Base-by-base conservation (phyloP, 2,888 invertebrate species). In the Pycnomerus fuliginosus region DNA sequence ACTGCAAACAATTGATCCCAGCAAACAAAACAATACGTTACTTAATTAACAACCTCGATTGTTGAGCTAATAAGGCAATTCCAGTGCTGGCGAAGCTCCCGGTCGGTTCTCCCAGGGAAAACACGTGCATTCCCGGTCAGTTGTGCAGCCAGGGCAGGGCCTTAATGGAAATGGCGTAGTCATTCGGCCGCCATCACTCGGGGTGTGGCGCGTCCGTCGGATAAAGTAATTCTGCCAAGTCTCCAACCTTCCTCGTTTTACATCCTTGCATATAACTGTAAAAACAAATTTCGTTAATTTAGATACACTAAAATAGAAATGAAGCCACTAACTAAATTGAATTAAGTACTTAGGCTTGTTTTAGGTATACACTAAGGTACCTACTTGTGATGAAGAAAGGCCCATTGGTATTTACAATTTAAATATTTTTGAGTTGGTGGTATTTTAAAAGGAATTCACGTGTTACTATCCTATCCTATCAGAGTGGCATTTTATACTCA, bases 61-160 rank as follows among this genome's bases (percentile, higher is more conserved):
- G 49, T 47, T 44, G 44, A 29, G 42, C 42, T 55, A 56, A 56
- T 51, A 34, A 58, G 55, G 46, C 39, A 41, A 57, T 57, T 57
- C 35, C 38, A 42, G 44, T 57, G 52, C 53, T 27, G 46, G 43
- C 37, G 34, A 28, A 30, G 40, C 43, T 45, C 36, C 37, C 44
- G 44, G 41, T 41, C 42, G 38, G 48, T 49, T 55, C 46, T 44
- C 52, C 47, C 52, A 50, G 53, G 50, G 38, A 37, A 38, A 40
- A 55, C 51, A 53, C 54, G 53, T 55, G 53, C 51, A 47, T 48
- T 52, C 45, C 50, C 50, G 53, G 51, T 53, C 51, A 55, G 49
- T 57, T 34, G 20, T 43, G 31, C 39, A 43, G 50, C 38, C 44
- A 37, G 48, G 47, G 44, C 44, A 41, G 37, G 41, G 41, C 36